Conservation (phyloP, 92 coral and sea anemone species). For the Actinernus sp. region DNA sequence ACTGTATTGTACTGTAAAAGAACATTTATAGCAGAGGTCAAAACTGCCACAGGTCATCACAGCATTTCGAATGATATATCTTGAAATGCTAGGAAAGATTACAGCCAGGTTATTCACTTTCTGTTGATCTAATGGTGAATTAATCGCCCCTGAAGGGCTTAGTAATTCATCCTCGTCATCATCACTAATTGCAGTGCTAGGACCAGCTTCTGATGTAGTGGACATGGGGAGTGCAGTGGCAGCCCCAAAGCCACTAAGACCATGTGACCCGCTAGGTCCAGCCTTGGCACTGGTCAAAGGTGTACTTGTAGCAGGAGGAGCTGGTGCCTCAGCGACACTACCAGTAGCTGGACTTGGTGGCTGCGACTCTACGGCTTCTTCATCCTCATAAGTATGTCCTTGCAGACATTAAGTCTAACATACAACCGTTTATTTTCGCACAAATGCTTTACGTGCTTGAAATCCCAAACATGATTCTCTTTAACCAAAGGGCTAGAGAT, state of each 20-base stretch:
- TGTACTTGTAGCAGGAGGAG: constrained; percentile 10
- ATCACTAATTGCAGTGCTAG: constrained; percentile 1
- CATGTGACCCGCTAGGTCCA: constrained; percentile 19
- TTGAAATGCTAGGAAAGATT: constrained; percentile 39
- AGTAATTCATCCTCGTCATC: constrained; percentile 19
- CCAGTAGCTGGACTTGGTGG: constrained; percentile 32
- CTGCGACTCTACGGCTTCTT: constrained; percentile 21
- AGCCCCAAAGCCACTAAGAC: constrained; percentile 24
- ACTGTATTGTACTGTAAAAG: constrained; percentile 17
- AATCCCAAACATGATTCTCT: constrained; percentile 44
- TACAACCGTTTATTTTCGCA: constrained; percentile 42
- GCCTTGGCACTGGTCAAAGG: constrained; percentile 21
- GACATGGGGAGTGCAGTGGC: constrained; percentile 15
- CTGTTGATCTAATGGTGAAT: constrained; percentile 21
- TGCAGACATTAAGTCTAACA: constrained; percentile 33
- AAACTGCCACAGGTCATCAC: constrained; percentile 27
- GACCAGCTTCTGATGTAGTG: constrained; percentile 24
- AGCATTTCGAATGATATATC: constrained; percentile 13
- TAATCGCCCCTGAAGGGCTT: constrained; percentile 32
- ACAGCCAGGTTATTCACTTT: constrained; percentile 31
- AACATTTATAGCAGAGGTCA: constrained; percentile 43
- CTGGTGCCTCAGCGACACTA: constrained; percentile 5
- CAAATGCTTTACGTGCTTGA: constrained; percentile 53
- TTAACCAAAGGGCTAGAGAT: constrained; percentile 31
- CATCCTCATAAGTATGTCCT: constrained; percentile 9